phyloP scores from a whole-genome alignment of 2,888 invertebrate species.

The Pristionchus entomophagus region DNA sequence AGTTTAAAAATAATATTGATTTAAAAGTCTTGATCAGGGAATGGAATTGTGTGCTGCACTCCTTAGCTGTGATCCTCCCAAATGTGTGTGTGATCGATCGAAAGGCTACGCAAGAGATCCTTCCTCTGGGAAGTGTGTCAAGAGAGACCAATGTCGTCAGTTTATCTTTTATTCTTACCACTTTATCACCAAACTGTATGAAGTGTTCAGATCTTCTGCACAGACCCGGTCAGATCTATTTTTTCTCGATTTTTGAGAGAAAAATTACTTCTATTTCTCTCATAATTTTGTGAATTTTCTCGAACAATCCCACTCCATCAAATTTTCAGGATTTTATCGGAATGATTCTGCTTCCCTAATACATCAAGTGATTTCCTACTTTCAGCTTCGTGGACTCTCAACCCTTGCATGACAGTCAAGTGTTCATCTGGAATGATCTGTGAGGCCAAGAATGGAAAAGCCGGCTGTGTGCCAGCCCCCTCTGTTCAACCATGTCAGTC shows the following conservation, averaged over 20 bases:
- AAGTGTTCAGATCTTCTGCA: too few relatives aligned
- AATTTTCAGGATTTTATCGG: too few relatives aligned
- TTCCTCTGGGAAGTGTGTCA: neutral
- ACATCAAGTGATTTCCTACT: too few relatives aligned
- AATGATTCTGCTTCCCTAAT: too few relatives aligned
- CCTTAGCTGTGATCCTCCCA: neutral
- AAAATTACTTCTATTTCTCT: too few relatives aligned
- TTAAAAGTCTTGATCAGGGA: neutral
- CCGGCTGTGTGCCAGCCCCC: neutral
- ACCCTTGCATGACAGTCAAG: constrained; percentile 25
- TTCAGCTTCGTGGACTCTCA: neutral
- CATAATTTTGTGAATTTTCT: too few relatives aligned
- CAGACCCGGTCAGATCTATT: too few relatives aligned
- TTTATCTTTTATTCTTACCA: neutral
- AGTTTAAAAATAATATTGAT: too few relatives aligned
- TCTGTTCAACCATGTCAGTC: neutral
- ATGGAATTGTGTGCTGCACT: neutral
- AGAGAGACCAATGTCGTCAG: neutral
- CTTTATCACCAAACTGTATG: too few relatives aligned
- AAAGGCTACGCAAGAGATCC: neutral
- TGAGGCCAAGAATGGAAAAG: neutral
- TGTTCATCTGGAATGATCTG: neutral
- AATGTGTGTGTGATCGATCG: neutral
- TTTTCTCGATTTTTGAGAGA: too few relatives aligned
- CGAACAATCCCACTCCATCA: too few relatives aligned